These are phyloP conservation scores for Orthochromis indermauri DNA, from an alignment of 2,113 vertebrate species.

Conservation along the genomic window DNA sequence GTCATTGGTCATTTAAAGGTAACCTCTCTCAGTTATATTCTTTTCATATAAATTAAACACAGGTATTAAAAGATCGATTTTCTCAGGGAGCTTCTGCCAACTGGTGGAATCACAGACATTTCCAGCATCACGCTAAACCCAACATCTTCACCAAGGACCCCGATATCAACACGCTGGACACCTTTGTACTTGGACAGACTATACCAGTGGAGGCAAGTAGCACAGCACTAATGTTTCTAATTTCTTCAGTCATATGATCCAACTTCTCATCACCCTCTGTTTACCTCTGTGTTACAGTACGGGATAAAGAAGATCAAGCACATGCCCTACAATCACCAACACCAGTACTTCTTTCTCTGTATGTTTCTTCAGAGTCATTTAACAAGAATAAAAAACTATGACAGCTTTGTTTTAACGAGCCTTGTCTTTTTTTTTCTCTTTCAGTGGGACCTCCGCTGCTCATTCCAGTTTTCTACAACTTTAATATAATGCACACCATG, in stretches of 20 bases:
- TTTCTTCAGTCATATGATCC: background rate
- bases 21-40: background rate
- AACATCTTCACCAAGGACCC: constrained; percentile 91
- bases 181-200: constrained; percentile 82
- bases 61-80: background rate
- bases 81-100: constrained; percentile 89
- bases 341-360: constrained; percentile 93
- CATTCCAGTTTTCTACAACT: constrained; percentile 86
- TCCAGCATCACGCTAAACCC: constrained; percentile 94
- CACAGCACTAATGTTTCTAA: background rate
- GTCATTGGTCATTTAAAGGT: constrained; percentile 92
- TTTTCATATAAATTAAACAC: background rate
- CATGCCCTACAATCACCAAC: constrained; percentile 86
- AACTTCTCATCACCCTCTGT: background rate
- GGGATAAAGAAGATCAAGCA: constrained; percentile 89
- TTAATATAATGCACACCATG: constrained; percentile 83
- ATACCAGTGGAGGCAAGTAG: constrained; percentile 84
- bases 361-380: constrained; percentile 42
- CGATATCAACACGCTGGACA: constrained; percentile 85
- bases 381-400: background rate
- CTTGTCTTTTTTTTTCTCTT: background rate
- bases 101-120: constrained; percentile 98
- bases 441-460: constrained; percentile 86
- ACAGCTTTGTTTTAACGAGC: background rate
- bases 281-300: constrained; percentile 70